Evolutionary conservation across 2,888 invertebrate genomes (phyloP), one percentile per base, ranked within the genome.

Genomic region (Tryphoninae sp.): DNA sequence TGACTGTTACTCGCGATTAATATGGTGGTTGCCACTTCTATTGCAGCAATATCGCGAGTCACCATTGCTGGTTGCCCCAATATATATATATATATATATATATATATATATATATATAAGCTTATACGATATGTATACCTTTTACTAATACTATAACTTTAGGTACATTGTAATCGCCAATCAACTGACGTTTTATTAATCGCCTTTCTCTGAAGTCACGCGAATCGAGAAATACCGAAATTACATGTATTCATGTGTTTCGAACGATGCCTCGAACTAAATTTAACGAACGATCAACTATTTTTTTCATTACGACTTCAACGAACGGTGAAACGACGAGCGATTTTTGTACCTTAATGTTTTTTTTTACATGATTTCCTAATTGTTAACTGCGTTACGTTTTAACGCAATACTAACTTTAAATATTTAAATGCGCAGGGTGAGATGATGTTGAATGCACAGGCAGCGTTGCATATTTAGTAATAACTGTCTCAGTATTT

Each of bases 401-500:
- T 79, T 19, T 62, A 76, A 81, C 78, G 84, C 80, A 79, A 81
- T 81, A 77, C 81, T 81, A 76, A 81, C 73, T 80, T 78, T 81
- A 75, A 80, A 84, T 74, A 62, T 84, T 73, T 84, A 33, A 73
- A 73, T 16, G 22, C 22, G 74, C 85, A 82, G 83, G 82, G 74
- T 79, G 84, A 83, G 82, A 81, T 78, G 78, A 82, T 80, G 77
- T 83, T 74, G 79, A 81, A 69, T 72, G 80, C 74, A 82, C 81
- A 82, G 73, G 80, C 77, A 80, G 75, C 84, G 80, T 84, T 83
- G 80, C 81, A 82, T 84, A 85, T 86, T 83, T 81, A 81, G 81
- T 84, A 80, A 81, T 81, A 82, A 84, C 83, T 81, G 73, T 84
- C 83, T 79, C 84, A 86, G 86, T 86, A 86, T 86, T 86, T 86